Conservation (phyloP, 64 coral and sea anemone species). For the Pachyseris speciosa region DNA sequence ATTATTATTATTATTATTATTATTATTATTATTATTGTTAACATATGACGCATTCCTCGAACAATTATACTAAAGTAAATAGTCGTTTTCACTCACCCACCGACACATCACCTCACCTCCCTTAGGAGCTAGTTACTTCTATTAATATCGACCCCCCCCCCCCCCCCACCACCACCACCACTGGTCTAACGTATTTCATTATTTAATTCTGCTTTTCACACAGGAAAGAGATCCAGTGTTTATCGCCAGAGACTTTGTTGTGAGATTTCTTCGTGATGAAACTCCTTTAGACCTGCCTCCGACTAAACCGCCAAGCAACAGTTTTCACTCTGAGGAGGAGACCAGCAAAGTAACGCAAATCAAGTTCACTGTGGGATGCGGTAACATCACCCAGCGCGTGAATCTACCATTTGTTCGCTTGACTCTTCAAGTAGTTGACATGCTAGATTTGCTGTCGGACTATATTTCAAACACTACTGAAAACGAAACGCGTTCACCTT, state of each 20-base stretch:
- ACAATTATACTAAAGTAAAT: no score
- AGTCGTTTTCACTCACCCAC: no score
- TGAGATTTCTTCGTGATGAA: slow-evolving; percentile 71
- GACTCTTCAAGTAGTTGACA: slow-evolving; percentile 76
- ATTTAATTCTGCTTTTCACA: slow-evolving; percentile 16
- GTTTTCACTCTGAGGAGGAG: neutral
- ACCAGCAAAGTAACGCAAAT: slow-evolving; percentile 58
- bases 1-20: no score
- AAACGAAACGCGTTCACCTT: neutral
- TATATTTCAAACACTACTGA: neutral
- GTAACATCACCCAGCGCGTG: slow-evolving; percentile 81
- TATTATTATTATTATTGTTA: no score
- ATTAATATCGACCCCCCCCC: no score
- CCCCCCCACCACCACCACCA: neutral
- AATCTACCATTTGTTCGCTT: slow-evolving; percentile 86
- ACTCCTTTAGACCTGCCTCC: slow-evolving; percentile 16
- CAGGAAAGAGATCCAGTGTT: slow-evolving; percentile 81
- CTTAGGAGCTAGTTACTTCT: no score
- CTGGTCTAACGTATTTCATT: neutral
- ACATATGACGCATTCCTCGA: no score
- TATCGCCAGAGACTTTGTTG: slow-evolving; percentile 85
- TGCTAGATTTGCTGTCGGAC: slow-evolving; percentile 73
- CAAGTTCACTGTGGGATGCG: slow-evolving; percentile 79
- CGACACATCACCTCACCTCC: no score
- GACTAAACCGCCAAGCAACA: neutral